These are phyloP conservation scores for Heterodera carotae DNA, from an alignment of 1,140 invertebrate genomes.

Conservation along the genomic window DNA sequence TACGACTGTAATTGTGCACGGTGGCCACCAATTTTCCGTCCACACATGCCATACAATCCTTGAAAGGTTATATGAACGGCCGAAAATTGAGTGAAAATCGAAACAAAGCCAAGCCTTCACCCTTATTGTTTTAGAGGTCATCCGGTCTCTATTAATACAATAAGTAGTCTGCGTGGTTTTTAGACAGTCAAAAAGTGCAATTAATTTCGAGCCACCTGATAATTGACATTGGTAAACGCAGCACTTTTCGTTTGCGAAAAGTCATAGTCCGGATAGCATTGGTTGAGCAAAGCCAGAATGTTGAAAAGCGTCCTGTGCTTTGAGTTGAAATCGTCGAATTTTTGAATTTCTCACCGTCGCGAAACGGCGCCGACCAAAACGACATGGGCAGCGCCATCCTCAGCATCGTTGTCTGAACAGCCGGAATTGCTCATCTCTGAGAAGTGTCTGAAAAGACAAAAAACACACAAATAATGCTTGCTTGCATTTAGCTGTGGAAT, in stretches of 20 bases:
- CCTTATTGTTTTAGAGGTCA: too few relatives aligned
- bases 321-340: neutral
- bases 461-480: neutral
- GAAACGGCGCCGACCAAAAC: conserved; percentile 57
- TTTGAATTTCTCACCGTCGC: conserved; percentile 4
- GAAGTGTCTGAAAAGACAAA: conserved; percentile 46
- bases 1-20: conserved; percentile 47
- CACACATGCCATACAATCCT: conserved; percentile 49
- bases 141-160: too few relatives aligned
- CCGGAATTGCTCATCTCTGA: conserved; percentile 54
- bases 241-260: conserved; percentile 59
- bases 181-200: too few relatives aligned
- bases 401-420: conserved; percentile 57
- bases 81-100: too few relatives aligned
- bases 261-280: conserved; percentile 60
- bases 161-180: too few relatives aligned
- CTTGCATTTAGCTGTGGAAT: neutral
- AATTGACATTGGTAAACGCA: conserved; percentile 47
- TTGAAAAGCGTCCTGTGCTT: conserved; percentile 56
- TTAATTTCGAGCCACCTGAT: conserved; percentile 44
- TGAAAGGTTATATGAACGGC: neutral
- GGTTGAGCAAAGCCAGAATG: conserved; percentile 55
- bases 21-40: conserved; percentile 54
- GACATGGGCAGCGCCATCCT: conserved; percentile 28
- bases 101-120: too few relatives aligned